Evolutionary conservation across 92 coral and sea anemone genomes (phyloP), one percentile per base, ranked within the genome.

Genomic region (Micromussa lordhowensis): DNA sequence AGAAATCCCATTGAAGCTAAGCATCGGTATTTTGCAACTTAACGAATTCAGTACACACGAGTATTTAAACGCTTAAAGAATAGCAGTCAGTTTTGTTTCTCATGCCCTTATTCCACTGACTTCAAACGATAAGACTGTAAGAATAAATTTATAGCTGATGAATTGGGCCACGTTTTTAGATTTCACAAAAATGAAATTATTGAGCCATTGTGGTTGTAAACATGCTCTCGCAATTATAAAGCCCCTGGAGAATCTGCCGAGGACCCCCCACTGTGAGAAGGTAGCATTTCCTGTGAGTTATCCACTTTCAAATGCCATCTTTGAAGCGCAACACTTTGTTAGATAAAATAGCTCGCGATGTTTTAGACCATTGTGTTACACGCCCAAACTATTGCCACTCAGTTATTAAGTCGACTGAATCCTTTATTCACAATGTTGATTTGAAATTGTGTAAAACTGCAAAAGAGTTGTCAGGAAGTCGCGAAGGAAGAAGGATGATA

Each of bases 231-330:
- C 83, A n/a, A 59, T 11, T 8, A 32, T 9, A 57, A 11, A 58
- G 71, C 51, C 83, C 83, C 83, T 59, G 72, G 10, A 79, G 61
- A 80, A 34, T 51, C 44, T 49, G 38, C 48, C 78, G 5, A 28
- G 38, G 36, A 19, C 38, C 82, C 59, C 61, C 82, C 64, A 26
- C 64, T 78, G 82, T 29, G 63, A 51, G 5, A 17, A 49, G 8
- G 38, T 11, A n/a, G 15, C 82, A 78, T 78, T 78, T 53, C 82
- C 82, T 28, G 82, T 28, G 35, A 6, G 76, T 1, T 15, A 24
- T 4, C 76, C 49, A 32, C 24, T 31, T 31, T 71, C 13, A 15
- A 17, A 15, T 71, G 24, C 48, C 44, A 32, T 31, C 21, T 71
- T 71, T 32, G n/a, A 15, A 71, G 34, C 76, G 16, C 34, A 44